Base-by-base conservation (phyloP, 2,797 vertebrate species). In the Gastrophryne carolinensis region DNA sequence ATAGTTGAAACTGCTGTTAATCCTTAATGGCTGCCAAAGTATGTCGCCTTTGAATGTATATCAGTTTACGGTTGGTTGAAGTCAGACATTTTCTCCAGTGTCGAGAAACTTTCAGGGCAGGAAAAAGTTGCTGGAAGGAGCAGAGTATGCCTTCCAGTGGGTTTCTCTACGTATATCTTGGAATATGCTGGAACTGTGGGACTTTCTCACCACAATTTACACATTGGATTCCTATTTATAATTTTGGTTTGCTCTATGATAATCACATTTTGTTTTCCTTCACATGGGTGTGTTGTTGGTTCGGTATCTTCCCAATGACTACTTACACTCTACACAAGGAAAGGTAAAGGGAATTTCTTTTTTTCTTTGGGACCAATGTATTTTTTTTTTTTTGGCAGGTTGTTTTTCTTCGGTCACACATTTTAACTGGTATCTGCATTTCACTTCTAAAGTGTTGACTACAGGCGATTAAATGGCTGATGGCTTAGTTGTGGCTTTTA, bases 21-120 rank as follows among this genome's bases (percentile, higher is more conserved):
- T 34, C 82, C 62, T 79, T 79, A 79, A 66, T 41, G 71, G 64
- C 82, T 85, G 86, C 85, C 41, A 44, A 82, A 85, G 71, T 81
- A 79, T 87, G 66, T 84, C 81, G 21, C 85, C 3, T 84, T 86
- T 89, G 86, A 92, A 91, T 90, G 86, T 90, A 87, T 84, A 84
- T 85, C 80, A 79, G 88, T 91, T 92, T 92, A 92, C 87, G 86
- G 82, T 84, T 87, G 82, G 85, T 86, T 85, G 85, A 86, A 41
- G 84, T 89, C 89, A 88, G 90, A 62, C 23, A 37, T 13, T 29
- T 41, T 13, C 37, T 37, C 50, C 17, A 8, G 13, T 3, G 7
- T 23, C 24, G 37, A 15, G n/a, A 47, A 41, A 19, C 21, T 6
- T 32, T 32, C 34, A 24, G 11, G 49, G 15, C 2, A 37, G 24